phyloP scores from a whole-genome alignment of 2,888 invertebrate genomes.

The Hylaea fasciaria region DNA sequence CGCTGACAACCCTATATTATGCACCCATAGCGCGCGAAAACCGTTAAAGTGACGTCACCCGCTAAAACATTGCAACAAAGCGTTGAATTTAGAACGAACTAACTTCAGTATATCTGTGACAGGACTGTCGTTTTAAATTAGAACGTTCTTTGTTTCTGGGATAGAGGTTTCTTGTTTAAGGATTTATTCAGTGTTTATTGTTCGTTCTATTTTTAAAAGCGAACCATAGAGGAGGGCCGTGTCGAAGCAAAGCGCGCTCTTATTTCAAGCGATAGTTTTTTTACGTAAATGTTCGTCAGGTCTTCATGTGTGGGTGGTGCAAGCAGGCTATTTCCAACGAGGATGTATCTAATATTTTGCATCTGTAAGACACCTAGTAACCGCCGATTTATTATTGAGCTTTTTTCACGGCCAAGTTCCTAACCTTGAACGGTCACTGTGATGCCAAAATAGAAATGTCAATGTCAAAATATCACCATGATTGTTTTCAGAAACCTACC shows the following conservation, averaged over 20 bases:
- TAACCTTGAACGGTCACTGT: no score
- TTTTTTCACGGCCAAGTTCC: no score
- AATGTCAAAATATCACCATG: no score
- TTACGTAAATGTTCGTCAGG: neutral
- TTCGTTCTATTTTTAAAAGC: constrained; percentile 1
- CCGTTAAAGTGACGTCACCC: constrained; percentile 53
- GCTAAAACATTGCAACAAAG: constrained; percentile 40
- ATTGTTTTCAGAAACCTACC: no score
- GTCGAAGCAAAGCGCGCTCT: neutral
- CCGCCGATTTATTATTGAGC: no score
- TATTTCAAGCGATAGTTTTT: neutral
- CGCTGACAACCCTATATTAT: constrained; percentile 19
- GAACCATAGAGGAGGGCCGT: neutral
- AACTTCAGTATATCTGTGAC: no score
- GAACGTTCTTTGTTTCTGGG: constrained; percentile 30
- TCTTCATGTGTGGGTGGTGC: no score
- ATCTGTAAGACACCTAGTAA: no score
- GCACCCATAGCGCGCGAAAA: constrained; percentile 41
- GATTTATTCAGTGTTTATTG: neutral
- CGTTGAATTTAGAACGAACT: constrained; percentile 46
- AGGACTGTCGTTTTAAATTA: constrained; percentile 31
- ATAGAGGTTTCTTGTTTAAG: constrained; percentile 33
- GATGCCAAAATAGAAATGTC: no score
- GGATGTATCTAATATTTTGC: no score
- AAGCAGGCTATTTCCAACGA: no score